These are phyloP conservation scores for Meloidogyne floridensis DNA, from an alignment of 1,140 invertebrate species.

Conservation along the genomic window DNA sequence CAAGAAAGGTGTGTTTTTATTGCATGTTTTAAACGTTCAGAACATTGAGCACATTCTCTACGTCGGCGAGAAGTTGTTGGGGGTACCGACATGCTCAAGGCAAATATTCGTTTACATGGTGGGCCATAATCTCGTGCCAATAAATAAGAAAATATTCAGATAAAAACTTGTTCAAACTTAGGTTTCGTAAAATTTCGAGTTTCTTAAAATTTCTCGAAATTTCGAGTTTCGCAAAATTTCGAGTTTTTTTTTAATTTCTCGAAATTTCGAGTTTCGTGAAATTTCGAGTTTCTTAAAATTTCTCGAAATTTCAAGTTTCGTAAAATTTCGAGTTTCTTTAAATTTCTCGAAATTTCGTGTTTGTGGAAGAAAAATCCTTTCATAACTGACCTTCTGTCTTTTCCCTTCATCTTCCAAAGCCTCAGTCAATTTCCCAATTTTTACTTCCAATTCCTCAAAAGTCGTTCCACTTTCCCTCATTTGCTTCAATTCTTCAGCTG, in stretches of 20 bases:
- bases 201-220: too few relatives aligned
- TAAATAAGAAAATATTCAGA: neutral
- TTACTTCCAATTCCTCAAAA: slow-evolving; percentile 27
- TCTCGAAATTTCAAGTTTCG: too few relatives aligned
- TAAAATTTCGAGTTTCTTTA: too few relatives aligned
- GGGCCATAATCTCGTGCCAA: neutral
- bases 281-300: too few relatives aligned
- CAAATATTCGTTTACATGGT: neutral
- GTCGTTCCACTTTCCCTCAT: slow-evolving; percentile 47
- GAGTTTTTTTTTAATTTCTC: too few relatives aligned
- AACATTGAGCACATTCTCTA: neutral
- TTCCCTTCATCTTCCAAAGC: slow-evolving; percentile 38
- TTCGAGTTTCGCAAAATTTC: too few relatives aligned
- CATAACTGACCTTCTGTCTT: slow-evolving; percentile 23
- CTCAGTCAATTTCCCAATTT: slow-evolving; percentile 36
- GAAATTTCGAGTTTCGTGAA: too few relatives aligned
- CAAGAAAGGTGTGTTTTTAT: slow-evolving; percentile 49
- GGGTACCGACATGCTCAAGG: slow-evolving; percentile 15
- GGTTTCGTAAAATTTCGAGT: too few relatives aligned
- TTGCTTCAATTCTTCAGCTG: slow-evolving; percentile 39
- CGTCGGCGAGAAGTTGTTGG: neutral
- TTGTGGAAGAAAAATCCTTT: too few relatives aligned
- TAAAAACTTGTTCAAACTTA: slow-evolving; percentile 16
- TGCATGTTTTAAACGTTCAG: slow-evolving; percentile 43
- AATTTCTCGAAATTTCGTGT: too few relatives aligned